These are phyloP conservation scores for Orchesellides sinensis DNA, from an alignment of 2,888 invertebrate species.

Conservation along the genomic window DNA sequence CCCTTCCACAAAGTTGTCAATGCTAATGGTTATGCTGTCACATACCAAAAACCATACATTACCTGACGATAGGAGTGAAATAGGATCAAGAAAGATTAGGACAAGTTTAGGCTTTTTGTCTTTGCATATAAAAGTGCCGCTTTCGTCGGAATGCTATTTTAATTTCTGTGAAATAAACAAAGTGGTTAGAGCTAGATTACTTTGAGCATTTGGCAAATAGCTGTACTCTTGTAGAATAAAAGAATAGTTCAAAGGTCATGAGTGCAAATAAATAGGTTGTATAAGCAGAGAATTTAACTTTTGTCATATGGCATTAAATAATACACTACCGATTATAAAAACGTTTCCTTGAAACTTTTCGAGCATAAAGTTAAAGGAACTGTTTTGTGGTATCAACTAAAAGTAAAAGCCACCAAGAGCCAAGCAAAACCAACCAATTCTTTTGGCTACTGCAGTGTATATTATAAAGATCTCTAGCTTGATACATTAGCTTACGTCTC, in stretches of 20 bases:
- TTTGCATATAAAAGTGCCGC: neutral
- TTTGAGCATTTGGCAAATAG: neutral
- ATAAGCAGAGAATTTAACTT: neutral
- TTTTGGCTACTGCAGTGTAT: constrained; percentile 15
- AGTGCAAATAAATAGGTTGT: constrained; percentile 3
- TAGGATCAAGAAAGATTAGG: constrained; percentile 59
- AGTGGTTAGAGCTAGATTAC: too few relatives aligned
- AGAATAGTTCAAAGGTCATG: constrained; percentile 51
- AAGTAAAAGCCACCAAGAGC: constrained; percentile 37
- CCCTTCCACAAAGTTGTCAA: constrained; percentile 55
- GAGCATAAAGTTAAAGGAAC: constrained; percentile 58
- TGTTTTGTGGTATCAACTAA: constrained; percentile 30
- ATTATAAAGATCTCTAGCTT: too few relatives aligned
- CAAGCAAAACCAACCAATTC: constrained; percentile 21
- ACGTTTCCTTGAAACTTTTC: constrained; percentile 62
- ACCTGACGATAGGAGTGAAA: constrained; percentile 56
- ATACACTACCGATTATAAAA: neutral
- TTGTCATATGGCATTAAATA: neutral
- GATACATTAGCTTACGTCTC: too few relatives aligned
- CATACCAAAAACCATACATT: constrained; percentile 9
- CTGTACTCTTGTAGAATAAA: neutral
- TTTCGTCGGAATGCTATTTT: too few relatives aligned
- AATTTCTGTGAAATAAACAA: too few relatives aligned
- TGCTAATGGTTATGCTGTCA: constrained; percentile 54
- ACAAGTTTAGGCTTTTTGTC: constrained; percentile 47